Conservation (phyloP, 2,888 invertebrate species). For the Eledona agricola region DNA sequence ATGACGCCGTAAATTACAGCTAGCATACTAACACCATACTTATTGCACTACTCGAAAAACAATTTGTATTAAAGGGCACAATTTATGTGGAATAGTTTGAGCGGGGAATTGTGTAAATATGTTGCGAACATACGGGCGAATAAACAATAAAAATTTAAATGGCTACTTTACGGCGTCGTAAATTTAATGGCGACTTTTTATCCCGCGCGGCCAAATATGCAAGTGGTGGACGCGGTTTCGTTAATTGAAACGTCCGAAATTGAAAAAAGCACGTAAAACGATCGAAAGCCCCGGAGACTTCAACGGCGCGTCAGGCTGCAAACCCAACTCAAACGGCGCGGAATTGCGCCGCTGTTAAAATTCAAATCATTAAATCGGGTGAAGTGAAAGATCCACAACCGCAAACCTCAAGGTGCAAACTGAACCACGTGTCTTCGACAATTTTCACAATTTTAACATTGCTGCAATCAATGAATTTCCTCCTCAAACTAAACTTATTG, state of each 20-base stretch:
- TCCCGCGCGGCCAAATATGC: slow-evolving; percentile 14
- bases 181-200: slow-evolving; percentile 37
- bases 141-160: slow-evolving; percentile 38
- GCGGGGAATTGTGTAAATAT: slow-evolving; percentile 33
- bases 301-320: too few species aligned
- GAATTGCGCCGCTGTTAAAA: too few species aligned
- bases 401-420: too few species aligned
- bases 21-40: slow-evolving; percentile 39
- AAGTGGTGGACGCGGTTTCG: slow-evolving; percentile 8
- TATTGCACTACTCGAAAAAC: slow-evolving; percentile 37
- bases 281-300: too few species aligned
- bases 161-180: slow-evolving; percentile 36
- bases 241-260: slow-evolving; percentile 20
- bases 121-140: slow-evolving; percentile 26
- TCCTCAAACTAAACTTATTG: too few species aligned
- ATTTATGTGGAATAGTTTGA: slow-evolving; percentile 34
- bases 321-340: too few species aligned
- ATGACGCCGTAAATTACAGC: slow-evolving; percentile 40
- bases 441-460: too few species aligned
- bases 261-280: too few species aligned
- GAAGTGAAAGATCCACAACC: too few species aligned
- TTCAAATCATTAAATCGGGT: too few species aligned
- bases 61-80: slow-evolving; percentile 37
- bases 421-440: too few species aligned
- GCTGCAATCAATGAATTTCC: too few species aligned